A percentile compares a stretch with the other conserved stretches of the same genome.
phyloP scores from a whole-genome alignment of 2,113 vertebrate genomes.

The Meriones unguiculatus region DNA sequence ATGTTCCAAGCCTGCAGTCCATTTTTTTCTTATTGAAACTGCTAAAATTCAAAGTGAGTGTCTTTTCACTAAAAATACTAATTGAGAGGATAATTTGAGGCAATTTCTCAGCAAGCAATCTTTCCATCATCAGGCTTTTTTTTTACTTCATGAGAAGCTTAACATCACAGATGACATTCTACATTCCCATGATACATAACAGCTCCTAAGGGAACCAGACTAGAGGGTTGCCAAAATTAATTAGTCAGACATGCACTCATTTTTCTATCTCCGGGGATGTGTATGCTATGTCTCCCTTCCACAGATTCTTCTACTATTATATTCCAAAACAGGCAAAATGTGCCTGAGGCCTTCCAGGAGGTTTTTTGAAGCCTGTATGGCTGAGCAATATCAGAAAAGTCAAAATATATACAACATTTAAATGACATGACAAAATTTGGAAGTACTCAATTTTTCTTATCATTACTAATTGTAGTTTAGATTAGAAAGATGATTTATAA shows the following conservation, averaged over 20 bases:
- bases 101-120: neutral
- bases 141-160: neutral
- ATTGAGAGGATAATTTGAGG: neutral
- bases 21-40: neutral
- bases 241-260: neutral
- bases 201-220: neutral
- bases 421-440: neutral
- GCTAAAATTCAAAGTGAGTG: neutral
- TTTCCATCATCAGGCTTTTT: neutral
- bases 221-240: conserved; percentile 17
- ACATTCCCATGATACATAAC: neutral
- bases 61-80: conserved; percentile 13
- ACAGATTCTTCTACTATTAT: neutral
- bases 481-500: neutral
- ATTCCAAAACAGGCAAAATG: neutral
- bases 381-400: neutral
- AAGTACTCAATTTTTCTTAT: neutral
- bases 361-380: neutral
- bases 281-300: neutral
- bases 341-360: neutral
- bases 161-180: neutral
- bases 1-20: neutral
- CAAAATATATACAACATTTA: neutral
- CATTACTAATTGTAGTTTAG: neutral
- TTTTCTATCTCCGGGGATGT: neutral